These are phyloP conservation scores for Atta cephalotes DNA, from an alignment of 1,140 invertebrate genomes.

Conservation along the genomic window DNA sequence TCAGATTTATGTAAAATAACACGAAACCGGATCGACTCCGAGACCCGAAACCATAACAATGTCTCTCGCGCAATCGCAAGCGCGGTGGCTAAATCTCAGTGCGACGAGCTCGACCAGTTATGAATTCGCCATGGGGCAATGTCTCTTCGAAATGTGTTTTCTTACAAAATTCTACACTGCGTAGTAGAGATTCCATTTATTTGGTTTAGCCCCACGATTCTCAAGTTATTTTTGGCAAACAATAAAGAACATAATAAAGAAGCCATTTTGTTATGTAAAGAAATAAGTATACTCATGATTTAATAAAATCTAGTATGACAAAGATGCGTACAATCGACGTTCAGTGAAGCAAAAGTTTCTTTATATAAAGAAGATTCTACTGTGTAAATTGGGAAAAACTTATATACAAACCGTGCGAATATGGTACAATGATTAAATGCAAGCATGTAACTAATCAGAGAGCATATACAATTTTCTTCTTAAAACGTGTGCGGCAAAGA, in stretches of 20 bases:
- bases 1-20: conserved; percentile 73
- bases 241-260: not conserved
- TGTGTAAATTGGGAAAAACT: not conserved
- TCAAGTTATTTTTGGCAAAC: not conserved
- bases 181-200: conserved; percentile 32
- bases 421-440: conserved; percentile 7
- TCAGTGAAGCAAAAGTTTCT: not conserved
- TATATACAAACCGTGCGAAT: not conserved
- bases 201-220: conserved; percentile 22
- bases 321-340: not conserved
- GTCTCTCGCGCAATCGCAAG: conserved; percentile 56
- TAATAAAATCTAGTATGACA: not conserved
- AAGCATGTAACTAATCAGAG: conserved; percentile 3
- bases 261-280: not conserved
- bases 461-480: conserved; percentile 23
- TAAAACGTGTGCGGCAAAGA: not conserved
- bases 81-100: conserved; percentile 58
- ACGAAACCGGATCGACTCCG: conserved; percentile 38
- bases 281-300: not conserved
- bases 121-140: conserved; percentile 65
- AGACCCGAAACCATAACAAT: conserved; percentile 70
- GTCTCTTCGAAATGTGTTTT: conserved; percentile 59
- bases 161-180: conserved; percentile 56
- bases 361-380: not conserved
- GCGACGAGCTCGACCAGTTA: conserved; percentile 56